Conservation (phyloP, 2,113 vertebrate species). For the Campylomormyrus numenius region DNA sequence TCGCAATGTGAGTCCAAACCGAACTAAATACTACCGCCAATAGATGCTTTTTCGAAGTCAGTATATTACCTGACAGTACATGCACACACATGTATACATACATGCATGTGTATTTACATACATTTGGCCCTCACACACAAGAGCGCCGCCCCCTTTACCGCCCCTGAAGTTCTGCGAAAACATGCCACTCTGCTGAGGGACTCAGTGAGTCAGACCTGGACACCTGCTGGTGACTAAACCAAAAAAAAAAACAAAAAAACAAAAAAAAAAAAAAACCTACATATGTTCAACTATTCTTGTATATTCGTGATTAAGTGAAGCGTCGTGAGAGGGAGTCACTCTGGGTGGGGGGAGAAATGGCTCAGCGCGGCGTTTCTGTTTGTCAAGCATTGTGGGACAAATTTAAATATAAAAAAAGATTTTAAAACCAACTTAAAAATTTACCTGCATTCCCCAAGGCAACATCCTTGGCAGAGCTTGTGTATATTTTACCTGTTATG, state of each 20-base stretch:
- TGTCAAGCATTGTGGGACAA: background rate
- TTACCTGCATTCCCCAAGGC: background rate
- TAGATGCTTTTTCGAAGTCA: background rate
- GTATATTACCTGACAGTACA: background rate
- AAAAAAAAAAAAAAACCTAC: background rate
- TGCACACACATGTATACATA: background rate
- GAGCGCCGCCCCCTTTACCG: background rate
- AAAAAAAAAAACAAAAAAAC: background rate
- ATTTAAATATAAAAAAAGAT: background rate
- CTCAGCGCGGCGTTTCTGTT: background rate
- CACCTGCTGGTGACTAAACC: background rate
- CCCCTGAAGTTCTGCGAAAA: background rate
- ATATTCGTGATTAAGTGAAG: background rate
- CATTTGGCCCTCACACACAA: background rate
- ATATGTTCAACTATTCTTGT: background rate
- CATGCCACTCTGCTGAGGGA: background rate
- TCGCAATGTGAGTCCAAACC: background rate
- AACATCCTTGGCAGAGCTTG: background rate
- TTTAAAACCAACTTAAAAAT: background rate
- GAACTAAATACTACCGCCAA: background rate
- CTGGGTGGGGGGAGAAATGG: background rate
- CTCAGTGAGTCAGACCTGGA: background rate
- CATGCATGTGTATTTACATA: background rate
- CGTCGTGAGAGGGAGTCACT: background rate
- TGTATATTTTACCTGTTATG: background rate